Conservation (phyloP, 2,888 invertebrate genomes). For the Alsophila aescularia region DNA sequence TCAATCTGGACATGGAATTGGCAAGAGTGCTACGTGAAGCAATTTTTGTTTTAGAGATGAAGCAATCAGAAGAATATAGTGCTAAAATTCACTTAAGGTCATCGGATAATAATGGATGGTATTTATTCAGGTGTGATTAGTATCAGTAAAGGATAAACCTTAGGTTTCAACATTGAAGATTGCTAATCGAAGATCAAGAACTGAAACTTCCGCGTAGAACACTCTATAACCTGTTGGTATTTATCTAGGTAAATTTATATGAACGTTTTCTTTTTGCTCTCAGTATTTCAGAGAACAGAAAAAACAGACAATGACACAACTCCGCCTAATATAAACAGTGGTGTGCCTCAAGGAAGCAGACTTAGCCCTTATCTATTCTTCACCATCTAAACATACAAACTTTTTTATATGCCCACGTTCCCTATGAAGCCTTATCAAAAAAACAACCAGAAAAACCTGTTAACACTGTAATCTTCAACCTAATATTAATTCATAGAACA, state of each 20-base stretch:
- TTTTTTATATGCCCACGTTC: slow-evolving; percentile 4
- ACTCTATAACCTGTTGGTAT: too few relatives aligned
- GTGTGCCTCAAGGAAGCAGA: slow-evolving; percentile 9
- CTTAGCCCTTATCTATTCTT: slow-evolving; percentile 5
- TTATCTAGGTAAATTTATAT: too few relatives aligned
- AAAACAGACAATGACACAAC: neutral
- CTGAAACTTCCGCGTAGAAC: too few relatives aligned
- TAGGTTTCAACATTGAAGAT: too few relatives aligned
- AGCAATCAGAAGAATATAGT: neutral
- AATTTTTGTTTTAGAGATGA: slow-evolving; percentile 5
- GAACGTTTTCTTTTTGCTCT: too few relatives aligned
- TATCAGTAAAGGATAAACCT: too few relatives aligned
- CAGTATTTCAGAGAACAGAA: too few relatives aligned
- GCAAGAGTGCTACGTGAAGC: slow-evolving; percentile 13
- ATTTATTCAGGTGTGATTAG: too few relatives aligned
- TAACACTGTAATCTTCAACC: slow-evolving; percentile 44
- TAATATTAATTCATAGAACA: slow-evolving; percentile 46
- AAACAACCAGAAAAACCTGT: slow-evolving; percentile 29
- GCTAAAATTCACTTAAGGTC: too few relatives aligned
- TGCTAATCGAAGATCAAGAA: too few relatives aligned
- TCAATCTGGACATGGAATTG: slow-evolving; percentile 7
- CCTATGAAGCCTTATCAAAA: slow-evolving; percentile 2
- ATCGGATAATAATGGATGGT: too few relatives aligned
- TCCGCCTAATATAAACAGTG: neutral
- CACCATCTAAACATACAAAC: neutral